Evolutionary conservation across 2,797 vertebrate genomes (phyloP).

Genomic region (Tinamus major): DNA sequence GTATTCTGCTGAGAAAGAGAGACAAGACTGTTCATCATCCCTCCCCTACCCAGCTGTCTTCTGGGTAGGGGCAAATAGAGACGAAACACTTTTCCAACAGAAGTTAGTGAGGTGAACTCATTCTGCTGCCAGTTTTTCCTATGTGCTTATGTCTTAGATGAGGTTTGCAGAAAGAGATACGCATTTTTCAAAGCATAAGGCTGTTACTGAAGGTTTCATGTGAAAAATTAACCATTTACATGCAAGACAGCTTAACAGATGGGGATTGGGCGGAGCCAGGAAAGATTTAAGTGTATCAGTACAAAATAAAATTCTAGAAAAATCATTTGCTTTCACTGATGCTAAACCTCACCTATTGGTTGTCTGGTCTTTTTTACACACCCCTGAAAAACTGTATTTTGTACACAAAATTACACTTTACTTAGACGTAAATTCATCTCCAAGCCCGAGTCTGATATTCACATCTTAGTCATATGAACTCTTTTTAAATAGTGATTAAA

Average conservation of each 20-base stretch:
- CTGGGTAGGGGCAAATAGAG: conserved; percentile 40
- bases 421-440: not conserved
- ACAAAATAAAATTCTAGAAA: not conserved
- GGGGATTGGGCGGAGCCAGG: rapidly evolving
- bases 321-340: not conserved
- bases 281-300: not conserved
- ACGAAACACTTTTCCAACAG: conserved; percentile 25
- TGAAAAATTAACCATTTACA: conserved; percentile 19
- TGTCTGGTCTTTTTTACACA: not conserved
- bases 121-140: conserved; percentile 9
- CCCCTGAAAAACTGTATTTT: not conserved
- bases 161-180: not conserved
- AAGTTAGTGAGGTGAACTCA: conserved; percentile 26
- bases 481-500: not conserved
- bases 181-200: conserved; percentile 36
- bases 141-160: not conserved
- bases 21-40: conserved; percentile 57
- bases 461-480: not conserved
- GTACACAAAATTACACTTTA: not conserved
- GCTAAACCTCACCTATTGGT: not conserved
- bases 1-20: not conserved
- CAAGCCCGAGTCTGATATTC: not conserved
- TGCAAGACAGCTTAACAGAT: not conserved
- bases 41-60: not conserved
- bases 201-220: not conserved